A percentile compares a stretch with the other conserved stretches of the same genome.
phyloP scores from a whole-genome alignment of 2,888 invertebrate genomes.

The Willowsia nigromaculata region DNA sequence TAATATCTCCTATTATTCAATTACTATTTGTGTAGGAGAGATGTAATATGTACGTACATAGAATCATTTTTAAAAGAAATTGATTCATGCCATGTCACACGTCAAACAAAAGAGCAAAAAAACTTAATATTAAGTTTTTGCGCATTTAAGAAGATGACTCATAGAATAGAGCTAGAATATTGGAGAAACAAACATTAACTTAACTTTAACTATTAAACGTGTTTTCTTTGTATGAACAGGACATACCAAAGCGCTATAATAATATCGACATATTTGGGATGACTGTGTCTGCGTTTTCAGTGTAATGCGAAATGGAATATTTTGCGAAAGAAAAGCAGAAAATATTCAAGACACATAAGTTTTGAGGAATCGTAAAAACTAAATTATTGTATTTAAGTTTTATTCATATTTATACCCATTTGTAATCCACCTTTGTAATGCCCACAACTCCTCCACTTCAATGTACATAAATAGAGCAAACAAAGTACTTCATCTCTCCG shows the following conservation, averaged over 20 bases:
- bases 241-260: neutral
- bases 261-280: conserved; percentile 34
- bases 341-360: neutral
- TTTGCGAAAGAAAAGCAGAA: too few relatives aligned
- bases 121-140: neutral
- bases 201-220: neutral
- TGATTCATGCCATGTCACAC: conserved; percentile 40
- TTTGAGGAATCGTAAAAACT: too few relatives aligned
- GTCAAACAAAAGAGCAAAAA: conserved; percentile 3
- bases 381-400: neutral
- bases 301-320: too few relatives aligned
- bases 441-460: neutral
- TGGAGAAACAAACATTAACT: neutral
- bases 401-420: conserved; percentile 22
- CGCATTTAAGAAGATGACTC: conserved; percentile 48
- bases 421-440: conserved; percentile 42
- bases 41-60: too few relatives aligned
- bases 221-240: conserved; percentile 13
- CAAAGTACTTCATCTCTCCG: neutral
- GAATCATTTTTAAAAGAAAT: conserved; percentile 31
- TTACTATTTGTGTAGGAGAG: conserved; percentile 33
- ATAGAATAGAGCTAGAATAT: too few relatives aligned
- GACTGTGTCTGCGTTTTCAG: neutral
- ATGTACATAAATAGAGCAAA: neutral
- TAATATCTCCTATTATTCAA: neutral